These are phyloP conservation scores for Hydropsyche tenuis DNA, from an alignment of 1,140 invertebrate species.

Conservation along the genomic window DNA sequence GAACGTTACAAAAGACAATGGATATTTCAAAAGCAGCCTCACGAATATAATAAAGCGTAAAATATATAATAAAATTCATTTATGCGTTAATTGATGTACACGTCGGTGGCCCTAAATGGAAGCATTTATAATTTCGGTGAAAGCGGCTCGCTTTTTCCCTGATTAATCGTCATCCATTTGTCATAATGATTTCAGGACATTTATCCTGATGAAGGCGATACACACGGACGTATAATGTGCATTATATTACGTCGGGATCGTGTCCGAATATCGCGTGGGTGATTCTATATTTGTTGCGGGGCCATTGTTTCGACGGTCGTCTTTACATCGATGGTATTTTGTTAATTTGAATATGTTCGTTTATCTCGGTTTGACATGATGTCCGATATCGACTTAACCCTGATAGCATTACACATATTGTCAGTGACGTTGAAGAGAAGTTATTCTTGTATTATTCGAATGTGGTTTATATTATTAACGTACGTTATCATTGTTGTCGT, in stretches of 20 bases:
- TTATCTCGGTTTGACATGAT: constrained; percentile 23
- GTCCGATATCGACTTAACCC: constrained; percentile 29
- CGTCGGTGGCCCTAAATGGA: constrained; percentile 24
- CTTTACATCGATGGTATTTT: background rate
- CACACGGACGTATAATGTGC: background rate
- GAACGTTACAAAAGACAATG: no score
- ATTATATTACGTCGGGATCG: background rate
- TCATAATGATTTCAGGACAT: constrained; percentile 36
- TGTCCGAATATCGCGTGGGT: no score
- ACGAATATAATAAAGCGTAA: no score
- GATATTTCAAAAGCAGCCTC: no score
- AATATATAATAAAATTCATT: background rate
- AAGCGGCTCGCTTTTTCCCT: constrained; percentile 27
- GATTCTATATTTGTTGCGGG: no score
- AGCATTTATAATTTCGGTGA: constrained; percentile 37
- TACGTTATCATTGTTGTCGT: no score
- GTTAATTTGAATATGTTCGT: background rate
- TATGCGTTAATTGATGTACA: constrained; percentile 23
- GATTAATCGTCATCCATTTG: constrained; percentile 37
- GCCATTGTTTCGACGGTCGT: no score
- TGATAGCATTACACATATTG: constrained; percentile 15
- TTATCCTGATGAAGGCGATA: constrained; percentile 31
- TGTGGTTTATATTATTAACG: no score
- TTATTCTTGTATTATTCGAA: no score
- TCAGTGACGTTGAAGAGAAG: no score